phyloP scores from a whole-genome alignment of 2,113 vertebrate genomes.

The Ellobius talpinus region DNA sequence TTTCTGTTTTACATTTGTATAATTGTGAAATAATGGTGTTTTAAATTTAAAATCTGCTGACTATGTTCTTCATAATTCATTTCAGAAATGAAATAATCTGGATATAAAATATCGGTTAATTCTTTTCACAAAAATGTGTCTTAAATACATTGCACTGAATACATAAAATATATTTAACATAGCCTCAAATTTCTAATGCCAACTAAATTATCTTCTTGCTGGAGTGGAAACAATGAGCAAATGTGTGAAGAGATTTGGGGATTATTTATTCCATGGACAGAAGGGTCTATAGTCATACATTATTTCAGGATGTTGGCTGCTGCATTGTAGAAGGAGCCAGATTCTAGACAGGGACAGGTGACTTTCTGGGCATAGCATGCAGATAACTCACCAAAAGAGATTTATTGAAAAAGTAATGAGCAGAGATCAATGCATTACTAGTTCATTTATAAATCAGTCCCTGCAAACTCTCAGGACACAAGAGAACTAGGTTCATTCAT shows the following conservation, averaged over 20 bases:
- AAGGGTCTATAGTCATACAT: slow-evolving; percentile 31
- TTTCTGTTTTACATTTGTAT: neutral
- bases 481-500: slow-evolving; percentile 69
- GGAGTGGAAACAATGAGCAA: slow-evolving; percentile 54
- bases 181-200: neutral
- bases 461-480: slow-evolving; percentile 62
- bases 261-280: slow-evolving; percentile 68
- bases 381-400: slow-evolving; percentile 82
- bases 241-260: slow-evolving; percentile 33
- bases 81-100: slow-evolving; percentile 47
- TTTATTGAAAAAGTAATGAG: slow-evolving; percentile 83
- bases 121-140: slow-evolving; percentile 14
- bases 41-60: slow-evolving; percentile 58
- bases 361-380: slow-evolving; percentile 74
- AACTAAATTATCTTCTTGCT: slow-evolving; percentile 22
- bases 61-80: neutral
- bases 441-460: slow-evolving; percentile 83
- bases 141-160: slow-evolving; percentile 28
- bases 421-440: slow-evolving; percentile 81
- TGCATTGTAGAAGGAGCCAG: slow-evolving; percentile 39
- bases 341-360: slow-evolving; percentile 72
- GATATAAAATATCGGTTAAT: slow-evolving; percentile 4
- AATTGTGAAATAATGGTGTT: neutral
- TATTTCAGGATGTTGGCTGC: slow-evolving; percentile 21
- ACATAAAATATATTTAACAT: slow-evolving; percentile 41